Base-by-base conservation (phyloP, 2,888 invertebrate genomes). In the Taenaris catops region DNA sequence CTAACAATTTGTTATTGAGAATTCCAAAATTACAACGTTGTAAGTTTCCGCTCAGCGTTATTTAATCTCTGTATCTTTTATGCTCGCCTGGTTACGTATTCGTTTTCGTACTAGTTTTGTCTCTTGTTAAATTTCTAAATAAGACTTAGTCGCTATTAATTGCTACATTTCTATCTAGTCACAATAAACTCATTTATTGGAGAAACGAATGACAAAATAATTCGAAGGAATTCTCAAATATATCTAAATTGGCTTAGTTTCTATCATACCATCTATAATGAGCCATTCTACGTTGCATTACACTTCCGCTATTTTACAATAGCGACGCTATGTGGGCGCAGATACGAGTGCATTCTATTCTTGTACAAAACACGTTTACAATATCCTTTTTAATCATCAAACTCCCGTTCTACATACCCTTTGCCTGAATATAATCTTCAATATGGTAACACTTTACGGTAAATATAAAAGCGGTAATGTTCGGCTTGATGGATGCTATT, bases 1-100 rank as follows among this genome's bases (percentile, higher is more conserved):
- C 57, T 48, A 61, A 65, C 65, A 66, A 70, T 72, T 75, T 73
- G 66, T 73, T 78, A 71, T 69, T 64, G 59, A 68, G 63, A 55
- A 67, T 60, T 55, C 58, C 58, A 53, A 66, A 67, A 65, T 66
- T 64, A 60, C 54, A 55, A 55, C 50, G 44, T 41, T 35, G 49
- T 51, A 58, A 51, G 53, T 48, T 46, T 35, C 27, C 48, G 50
- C 32, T 35, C 36, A 25, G 38, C 28, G 17, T 42, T 39, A 40
- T 50, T 49, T 49, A 49, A 48, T 45, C 44, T 36, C 25, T 32
- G 27, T 38, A 43, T 46, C 36, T 37, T 38, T 45, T 34, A 39
- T 38, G 29, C 42, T 33, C 25, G 34, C 38, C 14, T 36, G 24
- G 25, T 44, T 34, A 42, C 14, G 3, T 14, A 14, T 14, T 14